Base-by-base conservation (phyloP, 2,888 invertebrate genomes). In the Dryococelus australis region DNA sequence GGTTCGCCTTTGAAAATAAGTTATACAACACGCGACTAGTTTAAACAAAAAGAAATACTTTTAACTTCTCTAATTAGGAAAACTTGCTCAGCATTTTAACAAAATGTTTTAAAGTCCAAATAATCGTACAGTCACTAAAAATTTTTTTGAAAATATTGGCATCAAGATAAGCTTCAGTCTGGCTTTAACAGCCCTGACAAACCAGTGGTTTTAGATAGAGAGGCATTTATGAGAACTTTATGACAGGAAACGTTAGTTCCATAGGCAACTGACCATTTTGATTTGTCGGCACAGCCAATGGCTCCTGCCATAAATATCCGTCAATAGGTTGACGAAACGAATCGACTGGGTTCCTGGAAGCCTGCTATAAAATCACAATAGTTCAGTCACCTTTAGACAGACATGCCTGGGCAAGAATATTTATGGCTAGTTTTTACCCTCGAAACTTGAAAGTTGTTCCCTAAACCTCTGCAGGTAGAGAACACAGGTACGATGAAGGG, bases 311-410 rank as follows among this genome's bases (percentile, higher is more conserved):
- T 65, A 65, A 65, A 65, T 65, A 24, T 65, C 65, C 65, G 65
- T 65, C 65, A 65, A 9, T n/a, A 24, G 65, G 10, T n/a, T 65
- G n/a, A 65, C 20, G n/a, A 65, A 20, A 8, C n/a, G 65, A 65
- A 65, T 16, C 65, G n/a, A 24, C 10, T 24, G n/a, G 20, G 65
- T 65, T 65, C 65, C 24, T 65, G n/a, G 65, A 65, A 65, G 8
- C 65, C 65, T 24, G 47, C 65, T 24, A 65, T 65, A 65, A 65
- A 65, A 65, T 65, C 65, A 65, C 65, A 65, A 65, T 65, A 65
- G 65, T 65, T 65, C 65, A 65, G n/a, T n/a, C 65, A n/a, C 6
- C n/a, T 65, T 65, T 24, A 12, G 65, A 24, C 20, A n/a, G 65
- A 35, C 35, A 4, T 35, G 35, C 35, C 24, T n/a, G 65, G 65